Base-by-base conservation (phyloP, 2,888 invertebrate genomes). In the Drosophila monieri region DNA sequence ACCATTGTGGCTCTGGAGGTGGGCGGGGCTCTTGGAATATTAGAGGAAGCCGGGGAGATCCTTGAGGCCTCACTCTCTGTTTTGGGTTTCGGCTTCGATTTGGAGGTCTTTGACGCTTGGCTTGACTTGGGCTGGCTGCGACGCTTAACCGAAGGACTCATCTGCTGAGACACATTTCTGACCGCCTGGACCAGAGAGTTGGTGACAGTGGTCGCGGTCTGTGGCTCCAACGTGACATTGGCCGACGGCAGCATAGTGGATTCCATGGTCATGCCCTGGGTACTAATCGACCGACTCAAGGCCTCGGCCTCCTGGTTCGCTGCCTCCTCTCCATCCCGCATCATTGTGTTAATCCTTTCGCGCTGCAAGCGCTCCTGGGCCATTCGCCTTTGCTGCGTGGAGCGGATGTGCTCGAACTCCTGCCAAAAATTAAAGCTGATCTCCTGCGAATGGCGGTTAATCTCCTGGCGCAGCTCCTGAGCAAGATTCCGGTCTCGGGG, bases 341-440 rank as follows among this genome's bases (percentile, higher is more conserved):
- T 69, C 44, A 81, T 1, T 1, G 35, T 46, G 12, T 25, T 60
- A 4, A 83, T 67, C 4, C 57, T 30, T 4, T 74, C 52, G 1
- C 88, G 76, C 14, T 68, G 52, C 8, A 39, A n/a, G 0, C 23
- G 72, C 56, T 73, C 81, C 46, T 56, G 32, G 0, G 1, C n/a
- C 53, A 83, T 27, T 15, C 78, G 81, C 10, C 15, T 46, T 5
- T 58, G 66, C 43, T 85, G 88, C 1, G 35, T 43, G 10, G 21
- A 43, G 30, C 85, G 81, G 6, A 83, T 73, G 23, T 48, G 53
- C 6, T 81, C 81, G 23, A 87, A 87, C 15, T 87, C 78, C 44
- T 66, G 65, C 88, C 88, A 87, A 39, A 83, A 83, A 18, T 53
- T 41, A 6, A 73, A 39, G 2, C 67, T 74, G 5, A 74, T 71